phyloP scores from a whole-genome alignment of 2,888 invertebrate genomes.

The Augochlorella aurata region DNA sequence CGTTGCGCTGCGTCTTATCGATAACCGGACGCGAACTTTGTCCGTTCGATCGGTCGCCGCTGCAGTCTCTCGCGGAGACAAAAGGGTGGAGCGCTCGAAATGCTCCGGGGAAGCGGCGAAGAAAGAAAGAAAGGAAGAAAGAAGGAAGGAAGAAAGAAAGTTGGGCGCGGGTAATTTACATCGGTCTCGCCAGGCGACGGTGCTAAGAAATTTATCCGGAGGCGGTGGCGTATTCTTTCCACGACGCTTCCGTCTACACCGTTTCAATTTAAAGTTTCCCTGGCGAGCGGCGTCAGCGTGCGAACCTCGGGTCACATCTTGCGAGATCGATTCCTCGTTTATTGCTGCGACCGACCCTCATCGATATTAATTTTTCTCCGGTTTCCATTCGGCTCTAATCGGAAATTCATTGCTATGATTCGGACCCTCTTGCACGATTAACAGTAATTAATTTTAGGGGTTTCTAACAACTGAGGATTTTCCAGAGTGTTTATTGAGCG shows the following conservation, averaged over 20 bases:
- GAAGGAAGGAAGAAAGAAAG: background rate
- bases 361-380: background rate
- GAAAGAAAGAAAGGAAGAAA: constrained; percentile 23
- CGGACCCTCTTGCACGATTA: background rate
- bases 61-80: background rate
- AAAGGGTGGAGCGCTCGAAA: background rate
- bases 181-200: constrained; percentile 21
- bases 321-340: constrained; percentile 12
- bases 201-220: constrained; percentile 46
- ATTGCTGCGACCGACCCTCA: background rate
- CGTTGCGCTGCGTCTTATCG: constrained; percentile 29
- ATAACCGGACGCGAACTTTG: constrained; percentile 32
- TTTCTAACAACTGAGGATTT: no score
- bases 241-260: constrained; percentile 19
- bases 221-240: constrained; percentile 49
- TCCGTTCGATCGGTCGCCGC: background rate
- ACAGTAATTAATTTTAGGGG: no score
- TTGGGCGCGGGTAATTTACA: constrained; percentile 49
- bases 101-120: background rate
- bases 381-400: background rate
- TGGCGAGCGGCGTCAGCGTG: constrained; percentile 31
- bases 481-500: no score
- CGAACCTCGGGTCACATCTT: constrained; percentile 15
- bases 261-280: constrained; percentile 66
- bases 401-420: background rate